Evolutionary conservation across 2,888 invertebrate species (phyloP).

Genomic region (Ametastegia equiseti): DNA sequence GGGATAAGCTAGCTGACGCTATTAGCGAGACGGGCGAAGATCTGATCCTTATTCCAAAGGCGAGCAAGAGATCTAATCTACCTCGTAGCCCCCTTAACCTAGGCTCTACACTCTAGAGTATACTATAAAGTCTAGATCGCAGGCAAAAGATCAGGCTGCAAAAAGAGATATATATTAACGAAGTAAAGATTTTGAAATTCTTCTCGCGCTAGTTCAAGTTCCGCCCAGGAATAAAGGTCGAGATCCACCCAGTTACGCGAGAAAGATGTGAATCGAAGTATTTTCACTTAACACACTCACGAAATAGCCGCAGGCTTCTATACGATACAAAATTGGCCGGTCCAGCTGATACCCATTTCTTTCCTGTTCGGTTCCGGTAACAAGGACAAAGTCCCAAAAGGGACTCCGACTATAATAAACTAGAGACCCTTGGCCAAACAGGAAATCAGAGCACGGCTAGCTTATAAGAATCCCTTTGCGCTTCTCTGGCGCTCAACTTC

Average conservation of each 20-base stretch:
- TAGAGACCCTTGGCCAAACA: not conserved
- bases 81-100: not conserved
- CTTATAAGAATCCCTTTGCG: not conserved
- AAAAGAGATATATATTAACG: not conserved
- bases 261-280: not conserved
- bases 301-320: slow-evolving; percentile 23
- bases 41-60: slow-evolving; percentile 28
- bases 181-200: not conserved
- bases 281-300: slow-evolving; percentile 10
- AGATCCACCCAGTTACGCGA: not conserved
- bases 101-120: not conserved
- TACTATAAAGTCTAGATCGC: not conserved
- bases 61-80: slow-evolving; percentile 14
- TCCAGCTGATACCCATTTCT: slow-evolving; percentile 25
- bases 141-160: not conserved
- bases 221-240: not conserved
- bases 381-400: slow-evolving; percentile 26
- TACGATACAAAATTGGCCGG: slow-evolving; percentile 30
- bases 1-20: slow-evolving; percentile 28
- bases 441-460: slow-evolving; percentile 26
- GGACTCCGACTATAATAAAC: slow-evolving; percentile 18
- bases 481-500: not conserved
- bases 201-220: not conserved
- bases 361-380: slow-evolving; percentile 30
- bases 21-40: slow-evolving; percentile 17